Percentiles rank a stretch among this genome's conserved stretches.
Evolutionary conservation across 2,113 vertebrate species (phyloP).

Genomic region (Thymallus thymallus): DNA sequence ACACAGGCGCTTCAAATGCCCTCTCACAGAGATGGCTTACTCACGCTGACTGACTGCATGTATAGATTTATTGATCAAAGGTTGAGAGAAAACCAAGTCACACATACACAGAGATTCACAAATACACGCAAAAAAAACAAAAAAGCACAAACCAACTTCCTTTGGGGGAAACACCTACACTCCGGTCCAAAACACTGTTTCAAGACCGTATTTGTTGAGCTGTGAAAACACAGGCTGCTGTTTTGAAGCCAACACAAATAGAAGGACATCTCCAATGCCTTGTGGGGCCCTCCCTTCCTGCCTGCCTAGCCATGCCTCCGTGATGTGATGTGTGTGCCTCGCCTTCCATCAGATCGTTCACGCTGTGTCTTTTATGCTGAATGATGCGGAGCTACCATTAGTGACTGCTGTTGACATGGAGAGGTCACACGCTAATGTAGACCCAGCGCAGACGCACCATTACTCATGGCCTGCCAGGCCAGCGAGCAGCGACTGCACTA

Average conservation of each 20-base stretch:
- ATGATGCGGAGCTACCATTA: conserved; percentile 55
- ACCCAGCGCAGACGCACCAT: conserved; percentile 44
- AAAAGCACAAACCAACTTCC: neutral
- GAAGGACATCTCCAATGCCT: neutral
- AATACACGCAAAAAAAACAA: neutral
- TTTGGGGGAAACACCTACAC: neutral
- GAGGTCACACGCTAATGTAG: conserved; percentile 61
- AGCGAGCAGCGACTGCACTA: conserved; percentile 52
- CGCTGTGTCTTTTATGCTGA: conserved; percentile 29
- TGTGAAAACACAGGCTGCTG: neutral
- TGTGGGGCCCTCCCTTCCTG: neutral
- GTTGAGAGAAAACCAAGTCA: neutral
- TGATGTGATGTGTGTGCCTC: neutral
- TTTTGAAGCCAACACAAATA: neutral
- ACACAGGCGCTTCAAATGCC: too few relatives aligned
- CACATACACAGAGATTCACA: neutral
- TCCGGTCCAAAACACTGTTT: neutral
- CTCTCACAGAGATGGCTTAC: too few relatives aligned
- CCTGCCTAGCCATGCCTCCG: neutral
- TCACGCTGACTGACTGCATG: too few relatives aligned
- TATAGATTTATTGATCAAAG: too few relatives aligned
- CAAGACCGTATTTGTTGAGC: neutral
- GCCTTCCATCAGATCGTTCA: conserved; percentile 2
- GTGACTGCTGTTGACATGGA: conserved; percentile 44
- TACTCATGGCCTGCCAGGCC: conserved; percentile 53